Percentiles rank a stretch among this genome's conserved stretches.
phyloP scores from a whole-genome alignment of 2,888 invertebrate species.

The Cephus rjabovi region DNA sequence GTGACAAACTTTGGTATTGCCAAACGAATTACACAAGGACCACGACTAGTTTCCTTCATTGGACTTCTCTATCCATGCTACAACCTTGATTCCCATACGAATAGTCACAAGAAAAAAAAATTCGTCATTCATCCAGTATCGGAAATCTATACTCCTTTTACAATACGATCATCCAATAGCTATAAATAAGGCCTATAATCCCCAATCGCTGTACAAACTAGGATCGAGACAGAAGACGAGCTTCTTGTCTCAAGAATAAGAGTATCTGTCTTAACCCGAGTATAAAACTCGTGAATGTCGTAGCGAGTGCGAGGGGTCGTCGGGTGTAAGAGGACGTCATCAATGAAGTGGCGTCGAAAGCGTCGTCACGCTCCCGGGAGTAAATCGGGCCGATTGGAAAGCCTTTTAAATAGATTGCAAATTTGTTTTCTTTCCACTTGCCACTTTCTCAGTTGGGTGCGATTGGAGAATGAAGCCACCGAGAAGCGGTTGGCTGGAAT shows the following conservation, averaged over 20 bases:
- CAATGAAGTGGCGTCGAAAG: constrained; percentile 19
- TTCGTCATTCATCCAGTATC: not conserved
- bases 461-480: constrained; percentile 42
- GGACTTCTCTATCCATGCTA: not conserved
- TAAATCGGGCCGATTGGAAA: constrained; percentile 49
- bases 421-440: constrained; percentile 42
- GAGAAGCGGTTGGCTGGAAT: constrained; percentile 31
- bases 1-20: not conserved
- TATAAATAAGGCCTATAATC: not conserved
- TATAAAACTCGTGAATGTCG: not conserved
- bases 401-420: constrained; percentile 57
- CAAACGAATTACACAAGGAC: not conserved
- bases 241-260: not conserved
- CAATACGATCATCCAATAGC: not conserved
- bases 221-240: not conserved
- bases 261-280: not conserved
- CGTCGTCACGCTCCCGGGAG: constrained; percentile 6
- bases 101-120: not conserved
- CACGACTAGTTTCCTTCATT: not conserved
- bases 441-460: constrained; percentile 23
- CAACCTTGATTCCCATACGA: not conserved
- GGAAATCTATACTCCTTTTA: not conserved
- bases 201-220: not conserved
- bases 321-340: not conserved
- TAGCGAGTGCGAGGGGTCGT: not conserved